Conservation (phyloP, 2,113 vertebrate genomes). For the Salvelinus fontinalis region DNA sequence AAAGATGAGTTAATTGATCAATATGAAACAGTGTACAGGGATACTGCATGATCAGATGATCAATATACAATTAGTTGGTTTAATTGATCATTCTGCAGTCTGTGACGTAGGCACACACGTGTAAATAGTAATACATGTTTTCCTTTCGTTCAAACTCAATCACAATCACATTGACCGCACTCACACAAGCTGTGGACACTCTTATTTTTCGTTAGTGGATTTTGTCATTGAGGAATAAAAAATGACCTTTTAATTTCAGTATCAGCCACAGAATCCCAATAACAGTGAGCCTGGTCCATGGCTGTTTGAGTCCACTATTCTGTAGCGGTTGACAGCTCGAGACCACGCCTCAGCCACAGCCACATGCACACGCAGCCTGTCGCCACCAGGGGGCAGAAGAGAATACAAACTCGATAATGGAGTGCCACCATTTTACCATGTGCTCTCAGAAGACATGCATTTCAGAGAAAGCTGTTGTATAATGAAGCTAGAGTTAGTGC, state of each 20-base stretch:
- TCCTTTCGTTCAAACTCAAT: not conserved
- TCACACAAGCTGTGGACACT: not conserved
- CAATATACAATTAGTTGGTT: no score
- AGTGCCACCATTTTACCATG: not conserved
- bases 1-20: not conserved
- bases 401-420: not conserved
- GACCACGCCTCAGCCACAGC: slow-evolving; percentile 73
- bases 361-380: slow-evolving; percentile 43
- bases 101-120: no score
- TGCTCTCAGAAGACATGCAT: not conserved
- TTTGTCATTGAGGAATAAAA: not conserved
- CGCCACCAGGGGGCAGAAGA: slow-evolving; percentile 30
- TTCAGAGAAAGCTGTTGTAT: not conserved
- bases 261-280: slow-evolving; percentile 6
- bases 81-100: no score
- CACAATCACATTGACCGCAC: not conserved
- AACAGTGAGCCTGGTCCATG: slow-evolving; percentile 70
- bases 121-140: no score
- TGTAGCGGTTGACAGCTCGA: slow-evolving; percentile 90
- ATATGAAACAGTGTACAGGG: not conserved
- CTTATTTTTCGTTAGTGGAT: not conserved
- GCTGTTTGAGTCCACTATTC: slow-evolving; percentile 89
- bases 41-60: no score
- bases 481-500: not conserved
- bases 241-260: no score